A percentile compares a stretch with the other conserved stretches of the same genome.
phyloP scores from a whole-genome alignment of 2,113 vertebrate species.

The Laticauda colubrina region DNA sequence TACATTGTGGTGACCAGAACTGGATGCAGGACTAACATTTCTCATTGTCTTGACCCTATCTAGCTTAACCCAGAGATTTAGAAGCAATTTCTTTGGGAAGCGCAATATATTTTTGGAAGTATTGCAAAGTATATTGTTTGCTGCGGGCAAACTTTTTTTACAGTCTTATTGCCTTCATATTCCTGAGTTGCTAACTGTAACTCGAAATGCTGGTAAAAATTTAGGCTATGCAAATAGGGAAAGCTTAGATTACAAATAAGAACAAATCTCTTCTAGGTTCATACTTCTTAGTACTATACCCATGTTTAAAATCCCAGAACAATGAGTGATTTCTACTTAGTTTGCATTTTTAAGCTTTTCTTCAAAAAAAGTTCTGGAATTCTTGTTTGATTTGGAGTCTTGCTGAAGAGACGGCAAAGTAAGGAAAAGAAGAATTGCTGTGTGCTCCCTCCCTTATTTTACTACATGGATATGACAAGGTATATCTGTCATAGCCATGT shows the following conservation, averaged over 20 bases:
- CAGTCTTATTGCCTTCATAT: not conserved
- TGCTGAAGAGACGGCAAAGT: too few species aligned
- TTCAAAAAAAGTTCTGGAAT: not conserved
- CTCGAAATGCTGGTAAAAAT: not conserved
- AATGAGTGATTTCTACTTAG: not conserved
- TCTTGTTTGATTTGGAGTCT: not conserved
- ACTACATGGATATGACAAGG: not conserved
- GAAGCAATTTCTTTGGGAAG: not conserved
- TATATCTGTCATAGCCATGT: too few species aligned
- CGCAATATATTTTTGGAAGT: not conserved
- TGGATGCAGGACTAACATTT: too few species aligned
- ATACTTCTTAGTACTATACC: not conserved
- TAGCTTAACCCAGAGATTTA: not conserved
- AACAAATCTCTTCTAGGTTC: not conserved
- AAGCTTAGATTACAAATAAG: not conserved
- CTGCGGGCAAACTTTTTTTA: not conserved
- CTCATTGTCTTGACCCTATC: not conserved
- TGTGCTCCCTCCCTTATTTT: too few species aligned
- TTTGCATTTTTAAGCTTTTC: not conserved
- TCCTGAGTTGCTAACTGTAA: not conserved
- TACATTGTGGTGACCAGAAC: too few species aligned
- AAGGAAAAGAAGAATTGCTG: not conserved
- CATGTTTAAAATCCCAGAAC: not conserved
- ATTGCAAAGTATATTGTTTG: not conserved
- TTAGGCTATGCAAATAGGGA: not conserved